Base-by-base conservation (phyloP, 2,797 vertebrate species). In the Pteropus rufus region DNA sequence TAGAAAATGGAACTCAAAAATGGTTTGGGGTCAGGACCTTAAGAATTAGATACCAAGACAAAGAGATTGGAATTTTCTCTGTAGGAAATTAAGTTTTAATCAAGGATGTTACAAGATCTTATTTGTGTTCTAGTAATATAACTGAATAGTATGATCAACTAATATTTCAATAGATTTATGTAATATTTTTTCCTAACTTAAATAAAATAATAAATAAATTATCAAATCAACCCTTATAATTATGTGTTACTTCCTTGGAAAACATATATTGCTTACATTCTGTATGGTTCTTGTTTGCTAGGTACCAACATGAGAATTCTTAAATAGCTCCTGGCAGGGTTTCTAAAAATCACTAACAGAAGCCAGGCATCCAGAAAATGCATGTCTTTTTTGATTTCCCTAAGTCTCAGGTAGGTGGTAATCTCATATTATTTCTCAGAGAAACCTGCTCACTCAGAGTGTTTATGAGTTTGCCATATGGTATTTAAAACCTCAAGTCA, bases 401-500 rank as follows among this genome's bases (percentile, higher is more conserved):
- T 87, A 96, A 96, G 26, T 95, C 97, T 97, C 96, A 96, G 89
- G 95, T 67, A 97, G 95, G 96, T 97, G 90, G 93, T 98, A 96
- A 87, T 97, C 83, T 96, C 93, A 88, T 58, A 87, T 96, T 97
- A 96, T 93, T 97, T 97, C 89, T 94, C 86, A 93, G 79, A 82
- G 97, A 96, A 97, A 79, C 26, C 95, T 97, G 97, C 77, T 96
- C 96, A 85, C 34, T 98, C 94, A 58, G 92, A 97, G 94, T 97
- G 86, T 89, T 97, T 97, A 93, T 92, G 97, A 97, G 96, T 80
- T 8, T 10, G 82, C 94, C 95, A 90, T 97, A 85, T 97, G 96
- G 97, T 98, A 91, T 97, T 98, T 97, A 97, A 97, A 65, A 94
- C 76, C 93, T 98, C 97, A 97, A 98, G 96, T 89, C 89, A 98